Percentiles rank a stretch among this genome's conserved stretches.
Conservation (phyloP, 2,888 invertebrate species). For the Molorchus minor region DNA sequence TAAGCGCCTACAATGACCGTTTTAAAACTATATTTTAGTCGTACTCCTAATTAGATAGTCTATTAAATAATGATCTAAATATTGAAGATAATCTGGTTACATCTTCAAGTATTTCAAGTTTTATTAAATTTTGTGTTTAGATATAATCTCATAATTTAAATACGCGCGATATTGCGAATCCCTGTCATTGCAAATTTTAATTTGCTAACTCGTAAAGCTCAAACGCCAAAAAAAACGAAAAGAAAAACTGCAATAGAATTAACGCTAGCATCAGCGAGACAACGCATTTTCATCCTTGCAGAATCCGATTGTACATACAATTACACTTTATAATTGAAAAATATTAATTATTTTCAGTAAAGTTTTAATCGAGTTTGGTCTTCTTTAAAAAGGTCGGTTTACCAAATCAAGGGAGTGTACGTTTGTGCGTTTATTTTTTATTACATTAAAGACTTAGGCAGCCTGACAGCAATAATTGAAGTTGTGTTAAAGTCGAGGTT, state of each 20-base stretch:
- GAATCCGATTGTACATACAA: conserved; percentile 19
- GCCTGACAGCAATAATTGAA: neutral
- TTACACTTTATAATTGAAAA: conserved; percentile 32
- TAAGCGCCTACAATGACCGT: too few relatives aligned
- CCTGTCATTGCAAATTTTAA: conserved; percentile 1
- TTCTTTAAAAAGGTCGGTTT: conserved; percentile 30
- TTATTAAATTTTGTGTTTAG: too few relatives aligned
- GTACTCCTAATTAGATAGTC: too few relatives aligned
- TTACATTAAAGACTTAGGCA: conserved; percentile 12
- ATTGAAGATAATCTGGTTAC: too few relatives aligned
- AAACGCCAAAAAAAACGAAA: conserved; percentile 27
- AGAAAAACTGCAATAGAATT: conserved; percentile 20
- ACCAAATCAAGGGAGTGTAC: conserved; percentile 16
- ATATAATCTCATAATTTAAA: too few relatives aligned
- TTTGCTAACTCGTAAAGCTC: conserved; percentile 21
- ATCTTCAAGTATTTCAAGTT: too few relatives aligned
- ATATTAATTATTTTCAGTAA: conserved; percentile 33
- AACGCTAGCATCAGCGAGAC: conserved; percentile 15
- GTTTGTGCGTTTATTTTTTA: conserved; percentile 11
- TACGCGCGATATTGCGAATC: neutral
- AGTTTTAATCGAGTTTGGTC: conserved; percentile 35
- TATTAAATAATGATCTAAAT: too few relatives aligned
- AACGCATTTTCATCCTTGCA: conserved; percentile 21
- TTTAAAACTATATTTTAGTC: too few relatives aligned
- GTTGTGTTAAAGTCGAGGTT: neutral